A percentile compares a stretch with the other conserved stretches of the same genome.
Evolutionary conservation across 2,113 vertebrate species (phyloP).

Genomic region (Picathartes gymnocephalus): DNA sequence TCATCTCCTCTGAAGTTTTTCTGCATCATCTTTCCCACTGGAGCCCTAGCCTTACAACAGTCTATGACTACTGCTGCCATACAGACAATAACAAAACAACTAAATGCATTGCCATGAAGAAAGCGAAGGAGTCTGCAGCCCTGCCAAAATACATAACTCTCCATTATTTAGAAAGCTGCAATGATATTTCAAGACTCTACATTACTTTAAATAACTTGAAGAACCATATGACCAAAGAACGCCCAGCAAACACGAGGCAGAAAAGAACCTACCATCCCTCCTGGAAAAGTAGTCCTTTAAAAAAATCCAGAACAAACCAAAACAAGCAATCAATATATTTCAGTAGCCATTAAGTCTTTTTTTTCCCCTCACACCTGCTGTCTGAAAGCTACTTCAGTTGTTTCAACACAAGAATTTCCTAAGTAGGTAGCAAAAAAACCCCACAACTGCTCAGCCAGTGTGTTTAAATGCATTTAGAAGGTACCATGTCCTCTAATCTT

Average conservation of each 20-base stretch:
- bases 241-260: background rate
- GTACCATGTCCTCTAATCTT: background rate
- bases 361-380: background rate
- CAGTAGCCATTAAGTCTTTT: background rate
- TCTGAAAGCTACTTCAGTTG: background rate
- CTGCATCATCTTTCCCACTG: background rate
- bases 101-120: background rate
- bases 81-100: background rate
- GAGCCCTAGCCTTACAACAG: background rate
- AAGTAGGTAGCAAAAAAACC: background rate
- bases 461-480: background rate
- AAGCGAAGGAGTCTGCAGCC: background rate
- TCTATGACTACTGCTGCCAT: background rate
- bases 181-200: background rate
- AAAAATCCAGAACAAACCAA: background rate
- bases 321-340: background rate
- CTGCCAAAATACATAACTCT: background rate
- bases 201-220: background rate
- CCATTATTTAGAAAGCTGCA: background rate
- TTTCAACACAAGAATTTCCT: background rate
- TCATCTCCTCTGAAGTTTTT: background rate
- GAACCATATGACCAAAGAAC: background rate
- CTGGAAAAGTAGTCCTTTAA: background rate
- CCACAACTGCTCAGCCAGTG: background rate
- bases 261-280: background rate